phyloP scores from a whole-genome alignment of 2,113 vertebrate genomes.

The Toxotes jaculatrix region DNA sequence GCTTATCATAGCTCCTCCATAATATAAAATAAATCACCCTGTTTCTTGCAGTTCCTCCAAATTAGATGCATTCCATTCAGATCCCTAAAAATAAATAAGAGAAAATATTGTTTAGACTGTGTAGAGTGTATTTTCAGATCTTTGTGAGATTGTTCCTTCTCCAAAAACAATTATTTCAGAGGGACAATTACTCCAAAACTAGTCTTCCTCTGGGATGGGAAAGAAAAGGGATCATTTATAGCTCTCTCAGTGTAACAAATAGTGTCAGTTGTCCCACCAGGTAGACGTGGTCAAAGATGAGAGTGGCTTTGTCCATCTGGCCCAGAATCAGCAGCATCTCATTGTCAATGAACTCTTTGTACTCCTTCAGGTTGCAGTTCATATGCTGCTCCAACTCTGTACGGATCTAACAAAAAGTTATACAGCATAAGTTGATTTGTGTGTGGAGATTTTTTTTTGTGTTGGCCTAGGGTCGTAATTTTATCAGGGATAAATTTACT shows the following conservation, averaged over 20 bases:
- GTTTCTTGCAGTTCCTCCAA: slow-evolving; percentile 96
- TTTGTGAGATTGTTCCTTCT: slow-evolving; percentile 18
- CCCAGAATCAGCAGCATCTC: slow-evolving; percentile 98
- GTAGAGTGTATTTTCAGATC: slow-evolving; percentile 24
- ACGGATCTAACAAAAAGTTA: slow-evolving; percentile 73
- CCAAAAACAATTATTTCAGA: slow-evolving; percentile 47
- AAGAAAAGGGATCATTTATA: not conserved
- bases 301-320: slow-evolving; percentile 98
- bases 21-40: slow-evolving; percentile 87
- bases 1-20: slow-evolving; percentile 43
- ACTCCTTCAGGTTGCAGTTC: slow-evolving; percentile 97
- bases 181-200: slow-evolving; percentile 13
- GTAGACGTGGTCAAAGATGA: slow-evolving; percentile 97
- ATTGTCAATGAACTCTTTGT: slow-evolving; percentile 98
- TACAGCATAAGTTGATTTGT: not conserved
- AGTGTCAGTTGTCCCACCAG: slow-evolving; percentile 84
- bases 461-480: not conserved
- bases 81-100: slow-evolving; percentile 88
- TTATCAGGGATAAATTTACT: not conserved
- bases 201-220: slow-evolving; percentile 5
- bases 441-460: not conserved
- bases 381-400: slow-evolving; percentile 95
- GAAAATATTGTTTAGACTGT: slow-evolving; percentile 49
- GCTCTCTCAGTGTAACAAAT: slow-evolving; percentile 7
- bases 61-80: slow-evolving; percentile 99